Evolutionary conservation across 2,113 vertebrate species (phyloP), one percentile per base, ranked within the genome.

Genomic region (Forbesichthys papilliferus): DNA sequence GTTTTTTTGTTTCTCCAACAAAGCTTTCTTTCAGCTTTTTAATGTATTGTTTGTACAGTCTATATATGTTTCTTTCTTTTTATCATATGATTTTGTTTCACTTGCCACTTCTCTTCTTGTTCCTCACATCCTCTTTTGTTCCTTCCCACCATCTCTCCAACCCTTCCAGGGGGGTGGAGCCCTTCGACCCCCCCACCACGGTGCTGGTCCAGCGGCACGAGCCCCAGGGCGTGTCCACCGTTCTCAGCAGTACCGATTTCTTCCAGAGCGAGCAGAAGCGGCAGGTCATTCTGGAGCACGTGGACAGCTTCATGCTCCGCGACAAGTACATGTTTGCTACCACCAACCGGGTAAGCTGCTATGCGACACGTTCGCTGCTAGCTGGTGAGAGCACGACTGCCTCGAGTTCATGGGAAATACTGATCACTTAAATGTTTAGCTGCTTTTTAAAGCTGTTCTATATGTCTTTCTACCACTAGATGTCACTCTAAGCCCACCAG

Each of bases 241-340:
- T 99, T 56, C 88, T 98, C 71, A 95, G 94, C 85, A 98, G 96
- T 86, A 96, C 93, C 0, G 97, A 99, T 85, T 99, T 97, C 92
- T 99, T 98, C 85, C 96, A 99, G 87, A 96, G 93, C 48, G 89
- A 92, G 12, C 94, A 95, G 80, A 96, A 96, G 79, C 95, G 93
- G 70, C 93, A 88, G 1, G 74, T 98, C 3, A 89, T 99, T 81
- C 91, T 99, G 74, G 96, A 98, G 67, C 94, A 94, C 0, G 95
- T 95, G 0, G 93, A 95, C 60, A 97, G 95, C 81, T 99, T 99
- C 84, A 96, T 99, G 87, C 94, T 99, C 57, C 90, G 95, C 56
- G 97, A 98, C 87, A 98, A 97, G 71, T 99, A 99, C 89, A 93
- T 99, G 93, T 99, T 99, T 58, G 97, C 97, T 18, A 99, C 98